Base-by-base conservation (phyloP, 2,113 vertebrate genomes). In the Cinclus cinclus region DNA sequence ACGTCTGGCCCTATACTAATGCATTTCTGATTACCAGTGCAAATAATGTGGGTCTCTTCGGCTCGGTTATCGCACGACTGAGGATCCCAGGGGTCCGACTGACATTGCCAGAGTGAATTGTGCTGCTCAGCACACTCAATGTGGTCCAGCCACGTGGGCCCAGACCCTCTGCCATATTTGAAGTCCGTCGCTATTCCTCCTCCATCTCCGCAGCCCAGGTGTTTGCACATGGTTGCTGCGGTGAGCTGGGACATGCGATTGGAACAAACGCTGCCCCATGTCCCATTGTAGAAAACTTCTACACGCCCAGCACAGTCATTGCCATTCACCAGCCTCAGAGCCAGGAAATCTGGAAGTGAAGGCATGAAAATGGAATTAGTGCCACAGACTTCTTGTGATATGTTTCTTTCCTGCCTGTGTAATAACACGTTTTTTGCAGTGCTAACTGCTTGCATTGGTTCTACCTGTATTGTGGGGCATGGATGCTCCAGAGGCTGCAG, bases 41-140 rank as follows among this genome's bases (percentile, higher is more conserved):
- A 97, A 41, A 91, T 75, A 68, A 97, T 92, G 25, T 97, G 95
- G 7, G 96, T 96, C 83, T 97, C 96, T 81, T 97, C 96, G 18
- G 92, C 95, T 78, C 89, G 76, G 17, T 81, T 94, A 21, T 47
- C n/a, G 24, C 96, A 97, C 1, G 96, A 97, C 33, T n/a, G 86
- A 83, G 92, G 60, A 37, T 97, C 1, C 96, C 96, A 97, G 47
- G 94, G 76, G 11, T 96, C 95, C 90, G 96, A 97, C 68, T 94
- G 96, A 44, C 96, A 97, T 0, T 97, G 83, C 96, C 96, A 97
- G 79, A 97, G 83, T 0, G 52, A 96, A 56, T 49, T 95, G 5
- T 96, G 91, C 14, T 67, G 76, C 56, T 95, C 49, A 52, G 83
- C 18, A 35, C 96, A 97, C 55, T 93, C 91, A 25, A 95, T 5